Evolutionary conservation across 1,140 invertebrate species (phyloP).

Genomic region (Lucilia sericata): DNA sequence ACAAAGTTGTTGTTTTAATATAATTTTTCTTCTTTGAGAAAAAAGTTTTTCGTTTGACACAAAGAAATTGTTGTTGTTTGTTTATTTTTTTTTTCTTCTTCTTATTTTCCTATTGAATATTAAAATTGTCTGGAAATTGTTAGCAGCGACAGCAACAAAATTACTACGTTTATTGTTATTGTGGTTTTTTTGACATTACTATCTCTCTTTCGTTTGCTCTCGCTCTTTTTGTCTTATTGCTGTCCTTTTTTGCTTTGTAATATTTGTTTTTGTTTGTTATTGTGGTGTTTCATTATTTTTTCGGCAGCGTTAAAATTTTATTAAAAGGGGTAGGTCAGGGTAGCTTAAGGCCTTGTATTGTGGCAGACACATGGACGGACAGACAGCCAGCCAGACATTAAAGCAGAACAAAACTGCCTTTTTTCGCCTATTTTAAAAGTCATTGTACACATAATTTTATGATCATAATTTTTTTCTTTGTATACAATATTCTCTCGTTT

Average conservation of each 20-base stretch:
- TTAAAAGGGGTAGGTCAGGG: constrained; percentile 39
- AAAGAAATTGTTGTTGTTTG: not conserved
- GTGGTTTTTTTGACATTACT: not conserved
- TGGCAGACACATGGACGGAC: not conserved
- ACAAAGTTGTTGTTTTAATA: not conserved
- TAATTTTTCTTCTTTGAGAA: not conserved
- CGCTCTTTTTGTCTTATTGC: not conserved
- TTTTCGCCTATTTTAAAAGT: constrained; percentile 10
- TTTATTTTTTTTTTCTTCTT: not conserved
- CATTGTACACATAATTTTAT: constrained; percentile 41
- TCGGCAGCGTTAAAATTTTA: constrained; percentile 15
- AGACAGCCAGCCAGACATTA: not conserved
- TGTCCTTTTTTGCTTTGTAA: not conserved
- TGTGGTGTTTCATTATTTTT: not conserved
- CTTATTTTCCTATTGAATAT: not conserved
- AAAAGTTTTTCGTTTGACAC: not conserved
- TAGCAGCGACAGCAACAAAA: too few relatives aligned
- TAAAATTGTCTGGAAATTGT: not conserved
- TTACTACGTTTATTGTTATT: not conserved
- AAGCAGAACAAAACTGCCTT: not conserved
- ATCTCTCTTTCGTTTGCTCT: not conserved
- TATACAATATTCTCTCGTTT: not conserved
- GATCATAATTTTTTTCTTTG: not conserved
- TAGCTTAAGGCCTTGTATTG: constrained; percentile 22
- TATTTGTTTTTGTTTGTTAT: not conserved